Evolutionary conservation across 2,113 vertebrate species (phyloP).

Genomic region (Pluvialis apricaria): DNA sequence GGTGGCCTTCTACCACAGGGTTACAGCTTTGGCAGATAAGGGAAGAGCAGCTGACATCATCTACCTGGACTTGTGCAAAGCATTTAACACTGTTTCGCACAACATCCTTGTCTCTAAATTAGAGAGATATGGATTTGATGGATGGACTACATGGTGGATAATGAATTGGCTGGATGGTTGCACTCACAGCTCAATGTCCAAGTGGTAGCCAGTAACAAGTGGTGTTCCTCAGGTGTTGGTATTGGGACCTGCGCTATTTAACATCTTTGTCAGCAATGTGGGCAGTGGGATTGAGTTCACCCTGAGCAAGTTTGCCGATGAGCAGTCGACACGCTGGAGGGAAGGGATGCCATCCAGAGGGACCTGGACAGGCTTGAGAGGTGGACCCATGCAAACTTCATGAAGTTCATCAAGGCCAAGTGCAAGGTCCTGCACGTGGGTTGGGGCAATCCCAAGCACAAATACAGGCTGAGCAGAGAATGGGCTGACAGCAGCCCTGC

Average conservation of each 20-base stretch:
- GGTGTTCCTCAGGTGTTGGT: not conserved
- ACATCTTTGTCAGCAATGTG: not conserved
- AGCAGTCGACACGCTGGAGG: not conserved
- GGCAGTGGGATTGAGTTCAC: not conserved
- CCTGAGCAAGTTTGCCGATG: not conserved
- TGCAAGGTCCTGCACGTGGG: not conserved
- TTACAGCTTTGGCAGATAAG: no score
- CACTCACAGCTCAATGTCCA: not conserved
- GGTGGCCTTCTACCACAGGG: no score
- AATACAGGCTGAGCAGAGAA: not conserved
- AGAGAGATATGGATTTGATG: no score
- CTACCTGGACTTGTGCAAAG: no score
- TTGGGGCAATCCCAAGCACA: not conserved
- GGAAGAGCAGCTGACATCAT: no score
- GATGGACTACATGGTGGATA: not conserved
- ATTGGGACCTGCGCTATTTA: not conserved
- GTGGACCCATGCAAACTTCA: not conserved
- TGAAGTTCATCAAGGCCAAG: not conserved
- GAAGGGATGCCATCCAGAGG: not conserved
- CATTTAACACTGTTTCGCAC: no score
- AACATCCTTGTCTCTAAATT: no score
- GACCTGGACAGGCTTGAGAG: not conserved
- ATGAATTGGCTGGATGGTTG: not conserved
- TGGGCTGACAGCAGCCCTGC: not conserved
- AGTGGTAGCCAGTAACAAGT: not conserved